Base-by-base conservation (phyloP, 2,797 vertebrate species). In the Anniella stebbinsi region DNA sequence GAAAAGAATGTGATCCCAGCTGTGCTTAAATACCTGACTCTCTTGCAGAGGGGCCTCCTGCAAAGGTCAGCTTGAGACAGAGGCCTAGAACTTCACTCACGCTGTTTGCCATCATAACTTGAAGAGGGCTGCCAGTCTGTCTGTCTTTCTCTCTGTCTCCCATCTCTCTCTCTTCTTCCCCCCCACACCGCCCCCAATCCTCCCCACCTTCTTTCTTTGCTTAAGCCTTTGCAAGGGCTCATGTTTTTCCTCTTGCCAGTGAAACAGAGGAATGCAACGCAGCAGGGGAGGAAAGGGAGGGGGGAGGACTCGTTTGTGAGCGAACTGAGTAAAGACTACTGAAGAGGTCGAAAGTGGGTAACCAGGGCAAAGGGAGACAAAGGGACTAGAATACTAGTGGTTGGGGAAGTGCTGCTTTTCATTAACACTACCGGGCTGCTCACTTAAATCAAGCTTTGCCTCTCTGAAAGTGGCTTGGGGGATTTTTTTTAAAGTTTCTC, bases 11-110 rank as follows among this genome's bases (percentile, higher is more conserved):
- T 70, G 93, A 96, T 96, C 96, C 97, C 83, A 95, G 97, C 96
- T 97, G 97, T 97, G 97, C 96, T 97, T 94, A 98, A 98, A 98
- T 98, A 98, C 98, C 96, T 98, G 97, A 97, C 97, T 97, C 97
- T 97, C 69, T 94, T 96, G 96, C 95, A 80, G 95, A 73, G 89
- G 90, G 87, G 85, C 77, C 48, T 78, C 94, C 94, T 97, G 95
- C 94, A 97, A 96, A 96, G 97, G 96, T 97, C 96, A 96, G 94
- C 94, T 92, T 93, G 95, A 97, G 95, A 45, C 93, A 94, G 95
- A 95, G 96, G 97, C 96, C 97, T 97, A 92, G 93, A 95, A 96
- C 96, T 97, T 96, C 96, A 97, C 97, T 96, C 97, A 96, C 95
- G 94, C 96, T 96, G 96, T 95, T 97, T 84, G 96, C 97, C 96